Evolutionary conservation across 1,140 invertebrate species (phyloP).

Genomic region (Spodoptera litura): DNA sequence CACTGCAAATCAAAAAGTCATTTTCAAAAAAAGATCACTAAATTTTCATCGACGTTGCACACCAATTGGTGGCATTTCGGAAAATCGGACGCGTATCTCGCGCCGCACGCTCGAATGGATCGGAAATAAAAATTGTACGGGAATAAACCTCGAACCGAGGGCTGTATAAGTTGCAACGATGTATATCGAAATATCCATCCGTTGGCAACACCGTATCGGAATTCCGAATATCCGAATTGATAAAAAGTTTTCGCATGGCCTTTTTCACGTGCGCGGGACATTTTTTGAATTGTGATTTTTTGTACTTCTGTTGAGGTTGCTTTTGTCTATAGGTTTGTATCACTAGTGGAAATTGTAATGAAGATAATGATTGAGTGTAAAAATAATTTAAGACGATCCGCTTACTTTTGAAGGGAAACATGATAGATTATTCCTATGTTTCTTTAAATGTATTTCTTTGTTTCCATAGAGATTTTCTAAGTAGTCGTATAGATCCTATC

Average conservation of each 20-base stretch:
- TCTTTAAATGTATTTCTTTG: too few species aligned
- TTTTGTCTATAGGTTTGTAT: neutral
- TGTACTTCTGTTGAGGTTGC: slow-evolving; percentile 5
- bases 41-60: slow-evolving; percentile 18
- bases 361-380: too few species aligned
- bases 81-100: slow-evolving; percentile 31
- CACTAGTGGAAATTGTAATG: neutral
- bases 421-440: too few species aligned
- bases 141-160: slow-evolving; percentile 46
- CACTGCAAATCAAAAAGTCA: neutral
- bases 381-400: too few species aligned
- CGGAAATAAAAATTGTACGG: slow-evolving; percentile 45
- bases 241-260: slow-evolving; percentile 25
- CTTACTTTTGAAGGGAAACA: too few species aligned
- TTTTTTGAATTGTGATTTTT: slow-evolving; percentile 6
- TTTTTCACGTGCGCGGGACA: slow-evolving; percentile 8
- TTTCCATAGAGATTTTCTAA: too few species aligned
- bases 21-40: neutral
- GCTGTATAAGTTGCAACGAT: slow-evolving; percentile 43
- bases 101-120: slow-evolving; percentile 37
- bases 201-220: slow-evolving; percentile 35
- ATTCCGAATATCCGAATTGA: slow-evolving; percentile 34
- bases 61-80: slow-evolving; percentile 33
- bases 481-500: too few species aligned
- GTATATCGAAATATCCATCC: slow-evolving; percentile 41